Evolutionary conservation across 2,797 vertebrate genomes (phyloP), one percentile per base, ranked within the genome.

Genomic region (Microctenopoma stevenorrisi): DNA sequence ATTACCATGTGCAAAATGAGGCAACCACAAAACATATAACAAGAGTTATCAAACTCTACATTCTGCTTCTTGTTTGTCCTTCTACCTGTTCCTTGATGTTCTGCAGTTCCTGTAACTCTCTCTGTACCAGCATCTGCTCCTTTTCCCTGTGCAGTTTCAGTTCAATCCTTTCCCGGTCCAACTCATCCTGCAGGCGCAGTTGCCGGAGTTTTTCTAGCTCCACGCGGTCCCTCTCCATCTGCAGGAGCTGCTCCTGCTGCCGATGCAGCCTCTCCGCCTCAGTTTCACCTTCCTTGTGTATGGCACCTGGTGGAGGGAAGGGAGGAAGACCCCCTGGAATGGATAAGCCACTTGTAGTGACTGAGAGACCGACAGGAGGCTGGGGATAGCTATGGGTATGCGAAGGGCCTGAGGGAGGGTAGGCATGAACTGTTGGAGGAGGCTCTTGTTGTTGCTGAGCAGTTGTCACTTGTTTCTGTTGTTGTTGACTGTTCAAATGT

Each of bases 181-280:
- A 94, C 84, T 99, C 98, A 44, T 99, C 98, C 42, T 99, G 98
- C 30, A 99, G 86, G 25, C 97, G 94, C 61, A 97, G 78, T 67
- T 99, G 98, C 7, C 98, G 93, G 64, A 99, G 85, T 86, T 98
- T 99, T 88, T 99, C 98, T 67, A 99, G 68, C 83, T 99, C 98
- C 15, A 99, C 96, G 0, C 96, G 95, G 65, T 99, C 98, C 72
- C 97, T 94, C 78, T 99, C 97, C 84, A 99, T 91, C 79, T 98
- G 97, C 16, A 99, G 93, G 44, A 98, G 90, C 33, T 98, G 97
- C 81, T 99, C 97, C 76, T 99, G 97, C 77, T 99, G 97, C 51
- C 96, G 95, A 79, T 97, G 95, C 46, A 98, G 93, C 42, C 95
- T 92, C 14, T 99, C 97, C 67, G 97, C 96, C 74, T 98, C 97